A percentile compares a stretch with the other conserved stretches of the same genome.
Evolutionary conservation across 2,113 vertebrate species (phyloP).

Genomic region (Tragelaphus strepsiceros): DNA sequence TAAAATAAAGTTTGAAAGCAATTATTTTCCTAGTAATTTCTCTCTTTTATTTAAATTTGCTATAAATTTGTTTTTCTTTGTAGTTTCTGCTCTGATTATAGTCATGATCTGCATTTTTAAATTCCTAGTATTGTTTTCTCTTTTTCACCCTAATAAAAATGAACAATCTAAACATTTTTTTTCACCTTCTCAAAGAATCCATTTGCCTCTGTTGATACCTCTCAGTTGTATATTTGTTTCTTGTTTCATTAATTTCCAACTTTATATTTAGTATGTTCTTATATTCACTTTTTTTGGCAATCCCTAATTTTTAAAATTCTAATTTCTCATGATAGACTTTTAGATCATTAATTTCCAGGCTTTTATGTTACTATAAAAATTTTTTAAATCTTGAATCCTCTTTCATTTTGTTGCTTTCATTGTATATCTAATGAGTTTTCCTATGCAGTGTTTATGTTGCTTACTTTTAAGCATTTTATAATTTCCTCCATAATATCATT

Average conservation of each 20-base stretch:
- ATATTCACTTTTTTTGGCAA: neutral
- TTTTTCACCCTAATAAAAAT: neutral
- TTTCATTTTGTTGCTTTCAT: neutral
- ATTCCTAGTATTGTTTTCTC: neutral
- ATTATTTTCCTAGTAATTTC: neutral
- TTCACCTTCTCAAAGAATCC: neutral
- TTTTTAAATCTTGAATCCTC: neutral
- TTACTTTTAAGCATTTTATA: neutral
- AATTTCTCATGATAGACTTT: neutral
- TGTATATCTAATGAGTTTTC: neutral
- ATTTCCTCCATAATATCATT: neutral
- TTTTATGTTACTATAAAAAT: neutral
- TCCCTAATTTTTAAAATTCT: neutral
- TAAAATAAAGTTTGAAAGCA: neutral
- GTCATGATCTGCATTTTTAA: neutral
- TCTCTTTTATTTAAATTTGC: neutral
- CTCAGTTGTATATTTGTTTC: neutral
- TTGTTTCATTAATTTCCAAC: neutral
- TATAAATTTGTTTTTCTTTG: neutral
- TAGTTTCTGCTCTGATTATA: neutral
- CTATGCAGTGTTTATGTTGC: neutral
- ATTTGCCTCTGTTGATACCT: neutral
- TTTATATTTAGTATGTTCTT: neutral
- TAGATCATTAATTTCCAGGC: neutral
- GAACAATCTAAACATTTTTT: neutral